phyloP scores from a whole-genome alignment of 2,888 invertebrate genomes.

The Flexamia atlantica region DNA sequence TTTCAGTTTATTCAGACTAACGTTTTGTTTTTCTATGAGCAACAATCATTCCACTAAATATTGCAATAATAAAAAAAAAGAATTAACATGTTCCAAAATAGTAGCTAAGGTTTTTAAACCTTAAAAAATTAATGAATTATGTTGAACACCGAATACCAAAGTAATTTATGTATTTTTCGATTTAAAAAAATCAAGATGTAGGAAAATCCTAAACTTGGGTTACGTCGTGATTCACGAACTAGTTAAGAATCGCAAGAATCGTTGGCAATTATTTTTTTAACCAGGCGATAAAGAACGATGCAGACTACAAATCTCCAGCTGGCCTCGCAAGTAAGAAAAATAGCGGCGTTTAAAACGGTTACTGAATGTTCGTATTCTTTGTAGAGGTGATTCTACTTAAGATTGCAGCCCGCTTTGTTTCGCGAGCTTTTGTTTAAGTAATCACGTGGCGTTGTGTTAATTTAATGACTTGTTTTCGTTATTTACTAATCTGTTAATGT shows the following conservation, averaged over 20 bases:
- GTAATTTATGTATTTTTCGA: too few species aligned
- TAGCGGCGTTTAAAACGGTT: conserved; percentile 15
- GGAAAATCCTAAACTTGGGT: too few species aligned
- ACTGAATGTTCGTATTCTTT: conserved; percentile 5
- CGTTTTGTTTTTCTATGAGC: too few species aligned
- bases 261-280: conserved; percentile 6
- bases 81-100: too few species aligned
- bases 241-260: neutral
- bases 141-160: too few species aligned
- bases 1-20: too few species aligned
- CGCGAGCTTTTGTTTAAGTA: neutral
- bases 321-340: conserved; percentile 2
- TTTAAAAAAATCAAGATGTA: too few species aligned
- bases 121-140: too few species aligned
- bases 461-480: neutral
- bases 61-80: too few species aligned
- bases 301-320: neutral
- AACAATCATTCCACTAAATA: too few species aligned
- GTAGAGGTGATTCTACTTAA: conserved; percentile 14
- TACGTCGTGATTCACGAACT: neutral
- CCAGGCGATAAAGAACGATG: neutral
- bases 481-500: neutral
- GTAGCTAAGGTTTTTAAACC: too few species aligned
- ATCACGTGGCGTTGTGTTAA: neutral
- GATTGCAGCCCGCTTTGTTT: conserved; percentile 5